phyloP scores from a whole-genome alignment of 2,888 invertebrate species.

The Rhabditoides inermis region DNA sequence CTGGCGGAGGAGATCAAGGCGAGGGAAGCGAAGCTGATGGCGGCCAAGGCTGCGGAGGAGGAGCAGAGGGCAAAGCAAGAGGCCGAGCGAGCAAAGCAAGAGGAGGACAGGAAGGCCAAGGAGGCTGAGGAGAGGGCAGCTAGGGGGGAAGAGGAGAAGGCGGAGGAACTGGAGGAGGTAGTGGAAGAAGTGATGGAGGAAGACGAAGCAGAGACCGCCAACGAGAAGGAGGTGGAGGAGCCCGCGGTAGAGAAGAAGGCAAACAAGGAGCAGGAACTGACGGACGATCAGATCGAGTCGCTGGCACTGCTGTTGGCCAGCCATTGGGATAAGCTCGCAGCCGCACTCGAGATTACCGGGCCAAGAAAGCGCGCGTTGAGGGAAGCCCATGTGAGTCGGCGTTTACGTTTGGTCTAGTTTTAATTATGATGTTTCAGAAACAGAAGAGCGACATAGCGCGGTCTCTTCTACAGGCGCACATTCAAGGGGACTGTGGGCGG shows the following conservation, averaged over 20 bases:
- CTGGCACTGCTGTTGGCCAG: background rate
- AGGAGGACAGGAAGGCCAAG: slow-evolving; percentile 6
- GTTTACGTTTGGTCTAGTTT: too few relatives aligned
- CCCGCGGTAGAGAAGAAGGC: background rate
- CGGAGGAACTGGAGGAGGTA: slow-evolving; percentile 11
- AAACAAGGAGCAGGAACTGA: slow-evolving; percentile 1
- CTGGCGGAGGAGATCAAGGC: too few relatives aligned
- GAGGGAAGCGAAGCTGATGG: too few relatives aligned
- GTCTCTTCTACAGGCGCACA: background rate
- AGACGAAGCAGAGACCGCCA: slow-evolving; percentile 3
- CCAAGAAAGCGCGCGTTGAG: background rate
- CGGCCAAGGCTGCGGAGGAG: slow-evolving; percentile 17
- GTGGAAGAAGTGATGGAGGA: slow-evolving; percentile 8
- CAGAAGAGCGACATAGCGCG: background rate
- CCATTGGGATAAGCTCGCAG: background rate
- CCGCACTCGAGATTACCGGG: background rate
- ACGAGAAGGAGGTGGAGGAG: background rate
- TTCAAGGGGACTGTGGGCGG: background rate
- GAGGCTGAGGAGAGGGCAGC: slow-evolving; percentile 1
- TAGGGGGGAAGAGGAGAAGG: slow-evolving; percentile 8
- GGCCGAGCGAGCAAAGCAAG: slow-evolving; percentile 14
- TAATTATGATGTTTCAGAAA: slow-evolving; percentile 1
- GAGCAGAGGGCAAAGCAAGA: slow-evolving; percentile 16
- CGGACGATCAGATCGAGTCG: background rate
- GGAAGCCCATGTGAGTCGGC: too few relatives aligned